A percentile compares a stretch with the other conserved stretches of the same genome.
These are phyloP conservation scores for Ursus arctos DNA, from an alignment of 2,113 vertebrate species.

Conservation along the genomic window DNA sequence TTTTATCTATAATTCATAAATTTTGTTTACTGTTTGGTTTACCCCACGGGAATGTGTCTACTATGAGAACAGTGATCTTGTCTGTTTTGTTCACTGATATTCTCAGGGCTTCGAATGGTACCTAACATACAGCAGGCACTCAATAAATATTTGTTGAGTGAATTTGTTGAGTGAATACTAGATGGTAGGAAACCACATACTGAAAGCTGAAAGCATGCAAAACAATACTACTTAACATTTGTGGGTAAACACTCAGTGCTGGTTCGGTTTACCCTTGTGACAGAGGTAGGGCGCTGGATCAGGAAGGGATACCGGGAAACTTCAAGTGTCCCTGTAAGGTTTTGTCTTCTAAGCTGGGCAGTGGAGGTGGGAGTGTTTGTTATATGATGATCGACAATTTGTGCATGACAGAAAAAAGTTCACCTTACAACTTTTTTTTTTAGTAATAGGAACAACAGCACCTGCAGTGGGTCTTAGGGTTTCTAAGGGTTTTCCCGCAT, in stretches of 20 bases:
- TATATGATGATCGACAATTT: not conserved
- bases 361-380: not conserved
- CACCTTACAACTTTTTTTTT: not conserved
- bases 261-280: not conserved
- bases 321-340: not conserved
- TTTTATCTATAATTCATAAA: not conserved
- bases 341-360: conserved; percentile 7
- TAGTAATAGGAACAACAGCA: not conserved
- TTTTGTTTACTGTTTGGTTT: not conserved
- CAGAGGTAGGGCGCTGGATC: not conserved
- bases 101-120: not conserved
- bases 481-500: conserved; percentile 58
- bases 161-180: not conserved
- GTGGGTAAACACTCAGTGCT: not conserved
- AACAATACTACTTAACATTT: not conserved
- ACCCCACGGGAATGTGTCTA: not conserved
- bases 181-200: not conserved
- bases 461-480: not conserved
- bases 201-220: not conserved
- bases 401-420: not conserved
- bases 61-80: not conserved
- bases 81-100: not conserved
- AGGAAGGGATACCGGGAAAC: not conserved
- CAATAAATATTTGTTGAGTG: not conserved
- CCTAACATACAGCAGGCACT: not conserved